Evolutionary conservation across 2,113 vertebrate genomes (phyloP).

Genomic region (Nycticryphes semicollaris): DNA sequence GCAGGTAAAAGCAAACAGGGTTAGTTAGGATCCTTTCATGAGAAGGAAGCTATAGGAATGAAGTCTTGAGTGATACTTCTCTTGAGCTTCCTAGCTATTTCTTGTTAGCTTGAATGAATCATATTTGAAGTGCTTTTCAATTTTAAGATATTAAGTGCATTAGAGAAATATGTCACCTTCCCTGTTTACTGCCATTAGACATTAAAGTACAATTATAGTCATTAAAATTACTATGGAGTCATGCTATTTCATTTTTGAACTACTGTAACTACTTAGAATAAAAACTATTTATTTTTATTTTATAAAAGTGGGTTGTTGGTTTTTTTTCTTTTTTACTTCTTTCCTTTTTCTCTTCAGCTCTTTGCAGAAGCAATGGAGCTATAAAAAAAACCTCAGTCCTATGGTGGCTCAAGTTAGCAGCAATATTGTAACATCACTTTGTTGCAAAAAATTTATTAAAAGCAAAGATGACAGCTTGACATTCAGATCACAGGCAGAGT

Average conservation of each 20-base stretch:
- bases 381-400: not conserved
- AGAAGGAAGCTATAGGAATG: not conserved
- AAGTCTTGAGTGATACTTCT: not conserved
- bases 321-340: not conserved
- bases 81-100: not conserved
- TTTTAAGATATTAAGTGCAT: not conserved
- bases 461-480: not conserved
- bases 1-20: not conserved
- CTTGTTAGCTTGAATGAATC: not conserved
- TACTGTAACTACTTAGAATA: not conserved
- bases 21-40: not conserved
- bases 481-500: slow-evolving; percentile 18
- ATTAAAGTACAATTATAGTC: not conserved
- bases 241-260: not conserved
- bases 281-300: not conserved
- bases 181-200: not conserved
- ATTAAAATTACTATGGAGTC: not conserved
- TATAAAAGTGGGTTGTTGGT: not conserved
- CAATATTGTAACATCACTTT: not conserved
- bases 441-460: not conserved
- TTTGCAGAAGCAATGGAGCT: not conserved
- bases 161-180: not conserved
- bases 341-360: not conserved
- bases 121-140: not conserved
- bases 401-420: not conserved